phyloP scores from a whole-genome alignment of 2,797 vertebrate genomes.

The Gephyroberyx darwinii region DNA sequence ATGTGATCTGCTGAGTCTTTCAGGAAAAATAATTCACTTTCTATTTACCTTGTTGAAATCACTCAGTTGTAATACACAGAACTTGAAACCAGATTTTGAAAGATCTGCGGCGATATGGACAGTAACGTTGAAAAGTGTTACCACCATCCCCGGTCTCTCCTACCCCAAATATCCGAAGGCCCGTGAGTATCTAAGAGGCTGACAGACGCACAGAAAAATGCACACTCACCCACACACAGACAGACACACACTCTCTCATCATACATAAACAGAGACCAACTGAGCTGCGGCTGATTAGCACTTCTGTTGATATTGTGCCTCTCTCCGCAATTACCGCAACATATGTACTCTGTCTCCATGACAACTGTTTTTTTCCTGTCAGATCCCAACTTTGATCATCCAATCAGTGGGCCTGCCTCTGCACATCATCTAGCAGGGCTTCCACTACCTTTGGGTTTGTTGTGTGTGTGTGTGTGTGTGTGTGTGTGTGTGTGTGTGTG shows the following conservation, averaged over 20 bases:
- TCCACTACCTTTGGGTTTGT: background rate
- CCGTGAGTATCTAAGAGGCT: no score
- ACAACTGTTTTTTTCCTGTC: slow-evolving; percentile 41
- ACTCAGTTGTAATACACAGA: no score
- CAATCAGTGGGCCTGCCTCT: slow-evolving; percentile 25
- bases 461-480: slow-evolving; percentile 6
- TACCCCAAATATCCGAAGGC: no score
- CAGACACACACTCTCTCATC: background rate
- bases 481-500: slow-evolving; percentile 15
- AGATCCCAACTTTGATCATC: slow-evolving; percentile 48
- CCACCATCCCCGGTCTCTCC: no score
- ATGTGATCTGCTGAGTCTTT: no score
- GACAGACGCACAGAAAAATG: no score
- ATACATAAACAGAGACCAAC: background rate
- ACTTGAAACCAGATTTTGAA: no score
- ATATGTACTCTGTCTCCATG: slow-evolving; percentile 38
- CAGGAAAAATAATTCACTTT: no score
- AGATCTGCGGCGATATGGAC: no score
- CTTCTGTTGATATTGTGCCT: slow-evolving; percentile 6
- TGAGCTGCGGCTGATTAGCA: background rate
- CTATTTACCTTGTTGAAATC: no score
- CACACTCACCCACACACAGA: slow-evolving; percentile 1
- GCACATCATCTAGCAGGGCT: slow-evolving; percentile 34
- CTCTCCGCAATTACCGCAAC: slow-evolving; percentile 33
- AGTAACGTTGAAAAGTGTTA: no score